Evolutionary conservation across 2,797 vertebrate genomes (phyloP), one percentile per base, ranked within the genome.

Genomic region (Trachurus trachurus): DNA sequence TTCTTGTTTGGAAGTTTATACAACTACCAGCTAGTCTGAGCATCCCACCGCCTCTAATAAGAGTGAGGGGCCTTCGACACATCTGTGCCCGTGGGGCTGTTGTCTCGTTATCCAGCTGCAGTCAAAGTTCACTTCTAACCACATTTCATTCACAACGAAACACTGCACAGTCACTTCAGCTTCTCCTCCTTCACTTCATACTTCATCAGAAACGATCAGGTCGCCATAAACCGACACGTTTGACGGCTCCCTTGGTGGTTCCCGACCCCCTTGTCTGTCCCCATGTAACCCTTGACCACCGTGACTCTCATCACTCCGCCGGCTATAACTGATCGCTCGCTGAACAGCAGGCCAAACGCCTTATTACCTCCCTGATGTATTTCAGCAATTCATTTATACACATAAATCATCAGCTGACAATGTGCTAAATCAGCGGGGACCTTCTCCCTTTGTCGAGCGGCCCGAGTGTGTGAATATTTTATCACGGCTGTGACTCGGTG

Each of bases 401-500:
- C 71, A 82, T 74, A 86, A 84, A 84, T 89, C 82, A 74, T 80
- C 78, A 76, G 58, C 57, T 64, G 81, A 83, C 70, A 68, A 53
- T 65, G 70, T 73, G 75, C 26, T 79, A 71, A 82, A 77, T 82
- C 80, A 72, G 21, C n/a, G 0, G 70, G 69, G 84, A 82, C 57
- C 71, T 61, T 54, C 60, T 53, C 6, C 26, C 19, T 12, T 73
- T 9, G 15, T 44, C 3, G 11, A 22, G 75, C 5, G 29, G 63
- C 10, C 49, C 1, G 2, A 68, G n/a, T n/a, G n/a, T n/a, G 19
- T 87, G 81, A 89, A 90, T 92, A 86, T 87, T 90, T 90, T 44
- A 88, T 89, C 58, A 71, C 65, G 50, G 45, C 73, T 61, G 44
- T 2, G 29, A 59, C 59, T 86, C 57, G 53, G 63, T 11, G 26